A percentile compares a stretch with the other conserved stretches of the same genome.
These are phyloP conservation scores for Eupeodes latifasciatus DNA, from an alignment of 2,888 invertebrate genomes.

Conservation along the genomic window DNA sequence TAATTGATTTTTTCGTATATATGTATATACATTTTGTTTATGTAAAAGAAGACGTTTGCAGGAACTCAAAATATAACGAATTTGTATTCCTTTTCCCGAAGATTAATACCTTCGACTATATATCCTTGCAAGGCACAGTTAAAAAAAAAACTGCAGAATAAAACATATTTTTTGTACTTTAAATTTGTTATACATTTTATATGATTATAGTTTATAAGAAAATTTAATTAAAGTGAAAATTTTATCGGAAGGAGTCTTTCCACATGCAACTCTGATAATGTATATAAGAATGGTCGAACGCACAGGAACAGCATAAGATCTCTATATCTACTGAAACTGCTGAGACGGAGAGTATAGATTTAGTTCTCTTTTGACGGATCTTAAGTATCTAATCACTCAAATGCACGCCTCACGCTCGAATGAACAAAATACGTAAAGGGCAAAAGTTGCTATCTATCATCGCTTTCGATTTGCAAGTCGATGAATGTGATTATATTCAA, in stretches of 20 bases:
- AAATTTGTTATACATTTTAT: not conserved
- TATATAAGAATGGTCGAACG: conserved; percentile 2
- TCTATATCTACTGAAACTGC: not conserved
- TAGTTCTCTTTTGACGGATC: conserved; percentile 36
- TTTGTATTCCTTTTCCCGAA: not conserved
- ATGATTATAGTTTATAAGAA: not conserved
- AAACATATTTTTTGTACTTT: too few relatives aligned
- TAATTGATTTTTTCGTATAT: conserved; percentile 42
- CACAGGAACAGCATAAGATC: not conserved
- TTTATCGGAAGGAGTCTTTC: not conserved
- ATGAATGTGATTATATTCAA: conserved; percentile 51
- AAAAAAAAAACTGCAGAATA: not conserved
- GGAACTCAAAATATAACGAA: not conserved
- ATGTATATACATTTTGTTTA: not conserved
- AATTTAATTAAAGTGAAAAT: too few relatives aligned
- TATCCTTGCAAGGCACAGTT: too few relatives aligned
- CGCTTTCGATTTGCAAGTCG: conserved; percentile 62
- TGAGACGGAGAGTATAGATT: not conserved
- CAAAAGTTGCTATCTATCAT: conserved; percentile 55
- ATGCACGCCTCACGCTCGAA: conserved; percentile 78
- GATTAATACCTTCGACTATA: not conserved
- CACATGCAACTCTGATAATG: conserved; percentile 16
- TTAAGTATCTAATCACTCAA: conserved; percentile 77
- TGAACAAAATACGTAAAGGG: conserved; percentile 73
- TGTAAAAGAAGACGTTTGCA: not conserved